Conservation (phyloP, 2,113 vertebrate species). For the Panthera tigris region DNA sequence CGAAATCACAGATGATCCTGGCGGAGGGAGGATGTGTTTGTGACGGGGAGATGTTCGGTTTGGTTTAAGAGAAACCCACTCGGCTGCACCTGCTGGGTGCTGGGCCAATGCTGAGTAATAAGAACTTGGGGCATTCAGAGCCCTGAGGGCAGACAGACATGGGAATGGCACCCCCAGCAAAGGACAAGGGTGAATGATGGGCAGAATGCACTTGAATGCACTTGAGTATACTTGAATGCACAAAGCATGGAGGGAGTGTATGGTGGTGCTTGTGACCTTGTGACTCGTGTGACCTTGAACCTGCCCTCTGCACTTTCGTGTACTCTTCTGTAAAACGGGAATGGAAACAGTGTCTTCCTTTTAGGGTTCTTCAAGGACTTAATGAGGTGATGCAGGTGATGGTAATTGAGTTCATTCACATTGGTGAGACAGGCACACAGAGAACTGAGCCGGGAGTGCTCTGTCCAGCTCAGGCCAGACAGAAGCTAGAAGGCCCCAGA, state of each 20-base stretch:
- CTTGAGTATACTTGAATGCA: neutral
- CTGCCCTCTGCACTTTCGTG: neutral
- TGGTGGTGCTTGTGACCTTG: neutral
- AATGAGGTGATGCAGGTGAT: neutral
- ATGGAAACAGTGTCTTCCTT: neutral
- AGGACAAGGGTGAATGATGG: neutral
- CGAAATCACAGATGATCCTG: neutral
- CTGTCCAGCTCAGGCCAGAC: neutral
- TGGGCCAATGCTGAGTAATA: neutral
- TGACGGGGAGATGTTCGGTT: neutral
- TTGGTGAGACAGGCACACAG: neutral
- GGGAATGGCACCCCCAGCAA: neutral
- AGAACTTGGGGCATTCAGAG: neutral
- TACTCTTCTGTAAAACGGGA: neutral
- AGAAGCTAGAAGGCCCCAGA: neutral
- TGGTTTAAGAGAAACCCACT: neutral
- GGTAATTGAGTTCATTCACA: neutral
- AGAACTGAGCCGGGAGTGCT: neutral
- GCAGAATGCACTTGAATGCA: neutral
- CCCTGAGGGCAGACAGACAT: neutral
- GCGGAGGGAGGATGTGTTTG: neutral
- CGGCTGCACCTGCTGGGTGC: neutral
- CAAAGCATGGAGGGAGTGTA: neutral
- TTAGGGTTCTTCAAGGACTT: neutral
- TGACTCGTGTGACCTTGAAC: neutral